Base-by-base conservation (phyloP, 2,113 vertebrate genomes). In the Antechinus stuartii region DNA sequence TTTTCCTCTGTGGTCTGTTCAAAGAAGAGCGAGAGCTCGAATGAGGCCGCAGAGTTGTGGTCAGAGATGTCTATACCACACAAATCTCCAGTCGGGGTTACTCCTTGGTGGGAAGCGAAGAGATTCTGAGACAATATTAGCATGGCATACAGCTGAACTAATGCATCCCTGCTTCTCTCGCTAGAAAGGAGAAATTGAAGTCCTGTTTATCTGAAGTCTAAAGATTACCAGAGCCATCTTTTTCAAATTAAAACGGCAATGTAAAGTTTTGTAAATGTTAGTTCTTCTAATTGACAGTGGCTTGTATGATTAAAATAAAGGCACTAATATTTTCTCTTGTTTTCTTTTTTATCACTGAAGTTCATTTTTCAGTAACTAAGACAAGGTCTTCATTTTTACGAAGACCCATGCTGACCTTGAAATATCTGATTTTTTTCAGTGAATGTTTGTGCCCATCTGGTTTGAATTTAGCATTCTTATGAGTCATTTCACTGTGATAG, bases 401-500 rank as follows among this genome's bases (percentile, higher is more conserved):
- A 98, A 99, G 98, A 98, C 98, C 98, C 97, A 97, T 49, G 92
- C 95, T 99, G 99, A 99, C 99, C 99, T 98, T 97, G 97, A 98
- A 99, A 98, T 98, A 98, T 98, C 98, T 97, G 98, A 98, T 97
- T 98, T 98, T 98, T 98, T 97, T 96, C 97, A 97, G 98, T 97
- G 98, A 98, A 97, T 98, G 98, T 99, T 98, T 99, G 98, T 98
- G 98, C 98, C 98, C 99, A 99, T 99, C 98, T 99, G 99, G 99
- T 99, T 99, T 99, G 98, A 98, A 99, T 99, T 99, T 98, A 98
- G 96, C 97, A 98, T 99, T 98, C 98, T 98, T 99, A 99, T 99
- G 99, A 99, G 98, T 99, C 99, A 99, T 99, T 99, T 98, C 98
- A 98, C 98, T 99, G 98, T 98, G 98, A 99, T 98, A 99, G 98